These are phyloP conservation scores for Tipula vernalis DNA, from an alignment of 2,888 invertebrate species.

Conservation along the genomic window DNA sequence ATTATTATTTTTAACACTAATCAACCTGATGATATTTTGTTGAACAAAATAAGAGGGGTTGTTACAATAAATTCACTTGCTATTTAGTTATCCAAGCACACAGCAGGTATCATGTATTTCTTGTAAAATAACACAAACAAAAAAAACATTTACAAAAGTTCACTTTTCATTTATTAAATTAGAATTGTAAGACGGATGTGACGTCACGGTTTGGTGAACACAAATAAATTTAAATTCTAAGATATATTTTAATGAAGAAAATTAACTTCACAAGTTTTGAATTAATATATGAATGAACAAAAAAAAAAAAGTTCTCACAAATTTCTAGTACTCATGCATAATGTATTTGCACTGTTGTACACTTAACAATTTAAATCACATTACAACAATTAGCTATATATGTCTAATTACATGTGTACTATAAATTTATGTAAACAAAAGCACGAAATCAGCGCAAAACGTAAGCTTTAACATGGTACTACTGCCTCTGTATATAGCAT, in stretches of 20 bases:
- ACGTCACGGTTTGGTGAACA: background rate
- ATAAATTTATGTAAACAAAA: background rate
- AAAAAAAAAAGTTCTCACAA: background rate
- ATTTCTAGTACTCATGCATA: background rate
- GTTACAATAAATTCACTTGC: background rate
- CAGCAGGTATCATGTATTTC: background rate
- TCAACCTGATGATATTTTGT: background rate
- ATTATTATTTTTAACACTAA: background rate
- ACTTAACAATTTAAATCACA: background rate
- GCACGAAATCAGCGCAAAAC: background rate
- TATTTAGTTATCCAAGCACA: background rate
- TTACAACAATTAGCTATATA: background rate
- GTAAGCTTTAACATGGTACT: background rate
- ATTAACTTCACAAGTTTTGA: background rate
- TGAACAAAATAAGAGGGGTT: background rate
- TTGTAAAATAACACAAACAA: background rate
- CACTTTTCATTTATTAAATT: background rate
- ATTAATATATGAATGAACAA: too few species aligned
- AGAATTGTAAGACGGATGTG: constrained; percentile 6
- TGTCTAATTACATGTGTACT: background rate
- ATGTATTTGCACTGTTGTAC: background rate
- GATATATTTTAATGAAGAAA: background rate
- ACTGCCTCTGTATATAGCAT: background rate
- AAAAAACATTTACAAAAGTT: background rate
- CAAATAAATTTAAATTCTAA: background rate